Percentiles rank a stretch among this genome's conserved stretches.
Conservation (phyloP, 2,888 invertebrate species). For the Melieria picta region DNA sequence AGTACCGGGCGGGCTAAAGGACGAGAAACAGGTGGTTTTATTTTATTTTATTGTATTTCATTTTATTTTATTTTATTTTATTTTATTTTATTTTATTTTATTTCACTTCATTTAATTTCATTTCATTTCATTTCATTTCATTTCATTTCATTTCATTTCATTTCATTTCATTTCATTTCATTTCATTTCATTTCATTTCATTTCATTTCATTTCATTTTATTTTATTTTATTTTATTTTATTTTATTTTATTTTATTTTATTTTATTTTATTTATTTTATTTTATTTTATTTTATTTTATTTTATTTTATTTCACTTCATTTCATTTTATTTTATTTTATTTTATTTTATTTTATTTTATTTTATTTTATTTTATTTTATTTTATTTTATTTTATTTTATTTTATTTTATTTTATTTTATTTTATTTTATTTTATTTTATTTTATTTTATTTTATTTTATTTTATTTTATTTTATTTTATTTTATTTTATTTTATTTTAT, state of each 20-base stretch:
- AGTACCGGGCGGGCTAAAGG: no score
- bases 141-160: no score
- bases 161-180: no score
- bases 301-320: background rate
- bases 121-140: no score
- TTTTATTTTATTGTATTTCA: no score
- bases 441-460: constrained; percentile 37
- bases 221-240: no score
- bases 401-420: constrained; percentile 1
- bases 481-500: constrained; percentile 5
- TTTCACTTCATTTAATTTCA: no score
- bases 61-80: no score
- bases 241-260: background rate
- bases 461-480: constrained; percentile 7
- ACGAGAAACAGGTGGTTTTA: no score
- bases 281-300: constrained; percentile 8
- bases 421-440: constrained; percentile 4
- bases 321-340: constrained; percentile 2
- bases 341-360: background rate
- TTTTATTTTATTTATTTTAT: background rate
- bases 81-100: no score
- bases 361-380: constrained; percentile 5
- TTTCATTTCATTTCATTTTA: no score
- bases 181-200: no score
- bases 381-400: constrained; percentile 1